These are phyloP conservation scores for Nannoperca australis DNA, from an alignment of 2,797 vertebrate species.

Conservation along the genomic window DNA sequence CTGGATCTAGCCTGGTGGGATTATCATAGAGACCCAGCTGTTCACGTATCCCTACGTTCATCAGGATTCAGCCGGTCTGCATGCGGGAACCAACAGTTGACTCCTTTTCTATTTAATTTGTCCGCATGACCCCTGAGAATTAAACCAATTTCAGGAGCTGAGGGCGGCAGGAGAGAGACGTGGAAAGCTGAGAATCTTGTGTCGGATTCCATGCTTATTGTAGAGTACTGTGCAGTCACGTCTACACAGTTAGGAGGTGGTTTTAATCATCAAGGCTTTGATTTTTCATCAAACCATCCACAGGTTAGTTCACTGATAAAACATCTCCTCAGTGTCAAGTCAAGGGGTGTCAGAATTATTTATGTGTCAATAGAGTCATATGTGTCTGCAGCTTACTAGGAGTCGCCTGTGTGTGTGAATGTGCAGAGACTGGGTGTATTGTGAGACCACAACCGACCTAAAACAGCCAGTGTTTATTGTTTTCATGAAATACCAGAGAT, in stretches of 20 bases:
- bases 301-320: neutral
- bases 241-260: neutral
- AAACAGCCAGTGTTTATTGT: conserved; percentile 69
- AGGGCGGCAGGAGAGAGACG: conserved; percentile 13
- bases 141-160: conserved; percentile 74
- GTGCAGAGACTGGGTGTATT: conserved; percentile 29
- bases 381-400: neutral
- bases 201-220: conserved; percentile 30
- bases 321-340: neutral
- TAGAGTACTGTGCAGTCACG: neutral
- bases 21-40: conserved; percentile 75
- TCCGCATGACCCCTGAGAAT: conserved; percentile 80
- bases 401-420: conserved; percentile 21
- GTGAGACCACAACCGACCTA: conserved; percentile 42
- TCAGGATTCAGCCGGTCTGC: conserved; percentile 67
- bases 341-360: neutral
- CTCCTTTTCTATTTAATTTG: conserved; percentile 82
- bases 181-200: conserved; percentile 38
- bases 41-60: conserved; percentile 55
- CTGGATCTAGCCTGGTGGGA: conserved; percentile 55
- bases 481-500: conserved; percentile 63
- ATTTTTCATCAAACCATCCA: neutral
- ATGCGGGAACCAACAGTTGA: conserved; percentile 73
- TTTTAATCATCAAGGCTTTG: neutral
- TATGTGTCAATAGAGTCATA: neutral